phyloP scores from a whole-genome alignment of 2,113 vertebrate genomes.

The Otocyon megalotis region DNA sequence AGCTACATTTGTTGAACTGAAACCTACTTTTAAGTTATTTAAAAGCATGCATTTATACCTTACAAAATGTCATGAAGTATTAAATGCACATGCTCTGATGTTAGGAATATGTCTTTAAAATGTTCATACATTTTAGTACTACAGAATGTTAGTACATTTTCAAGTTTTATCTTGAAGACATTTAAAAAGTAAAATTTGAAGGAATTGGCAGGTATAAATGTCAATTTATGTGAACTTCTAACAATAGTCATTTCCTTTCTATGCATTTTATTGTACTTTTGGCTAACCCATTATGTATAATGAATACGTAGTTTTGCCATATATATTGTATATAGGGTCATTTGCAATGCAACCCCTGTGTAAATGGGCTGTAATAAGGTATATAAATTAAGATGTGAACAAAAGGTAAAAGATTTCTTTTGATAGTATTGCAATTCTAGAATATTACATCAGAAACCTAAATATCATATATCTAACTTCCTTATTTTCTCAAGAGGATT shows the following conservation, averaged over 20 bases:
- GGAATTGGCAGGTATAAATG: background rate
- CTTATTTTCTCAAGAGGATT: background rate
- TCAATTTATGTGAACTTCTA: background rate
- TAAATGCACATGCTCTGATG: background rate
- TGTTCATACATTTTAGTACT: background rate
- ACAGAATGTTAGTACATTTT: background rate
- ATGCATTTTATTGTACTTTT: background rate
- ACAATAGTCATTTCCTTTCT: background rate
- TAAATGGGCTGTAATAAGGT: background rate
- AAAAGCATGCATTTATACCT: background rate
- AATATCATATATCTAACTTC: background rate
- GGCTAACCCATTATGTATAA: background rate
- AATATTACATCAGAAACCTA: background rate
- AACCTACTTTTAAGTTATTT: background rate
- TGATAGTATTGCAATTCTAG: background rate
- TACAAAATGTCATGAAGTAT: background rate
- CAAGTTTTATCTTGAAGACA: constrained; percentile 10
- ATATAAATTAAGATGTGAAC: background rate
- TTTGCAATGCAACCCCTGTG: background rate
- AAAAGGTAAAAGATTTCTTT: background rate
- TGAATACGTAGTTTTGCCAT: background rate
- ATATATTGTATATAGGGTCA: background rate
- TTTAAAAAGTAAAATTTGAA: constrained; percentile 19
- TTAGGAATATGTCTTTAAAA: background rate
- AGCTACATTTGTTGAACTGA: background rate